A percentile compares a stretch with the other conserved stretches of the same genome.
Conservation (phyloP, 2,888 invertebrate species). For the Lasius fuliginosus region DNA sequence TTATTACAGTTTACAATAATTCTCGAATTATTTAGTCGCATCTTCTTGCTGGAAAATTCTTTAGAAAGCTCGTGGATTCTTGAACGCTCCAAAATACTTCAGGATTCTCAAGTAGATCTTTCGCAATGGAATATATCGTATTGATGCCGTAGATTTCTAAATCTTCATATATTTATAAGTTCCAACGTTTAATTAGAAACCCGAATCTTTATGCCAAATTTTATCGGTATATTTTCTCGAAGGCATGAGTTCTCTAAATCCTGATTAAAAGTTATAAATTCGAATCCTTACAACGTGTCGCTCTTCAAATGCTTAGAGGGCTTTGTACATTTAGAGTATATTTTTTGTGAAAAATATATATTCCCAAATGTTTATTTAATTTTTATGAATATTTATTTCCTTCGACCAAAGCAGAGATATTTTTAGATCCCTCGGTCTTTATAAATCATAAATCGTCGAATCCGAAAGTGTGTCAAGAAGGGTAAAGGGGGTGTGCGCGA, state of each 20-base stretch:
- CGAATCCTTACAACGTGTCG: not conserved
- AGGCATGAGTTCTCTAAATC: not conserved
- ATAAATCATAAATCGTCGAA: not conserved
- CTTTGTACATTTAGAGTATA: not conserved
- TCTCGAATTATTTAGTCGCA: not conserved
- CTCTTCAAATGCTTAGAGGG: not conserved
- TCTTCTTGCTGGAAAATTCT: not conserved
- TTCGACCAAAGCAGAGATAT: too few species aligned
- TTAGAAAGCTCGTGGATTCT: not conserved
- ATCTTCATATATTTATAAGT: not conserved
- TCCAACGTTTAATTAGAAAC: not conserved
- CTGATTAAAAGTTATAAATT: not conserved
- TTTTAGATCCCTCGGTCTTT: not conserved
- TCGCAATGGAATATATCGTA: not conserved
- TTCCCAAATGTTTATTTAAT: too few species aligned
- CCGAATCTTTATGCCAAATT: not conserved
- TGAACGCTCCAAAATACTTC: not conserved
- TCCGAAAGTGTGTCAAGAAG: not conserved
- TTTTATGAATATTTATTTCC: not conserved
- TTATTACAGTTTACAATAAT: not conserved
- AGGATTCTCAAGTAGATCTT: not conserved
- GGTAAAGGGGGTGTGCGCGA: not conserved
- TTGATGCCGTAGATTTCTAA: not conserved
- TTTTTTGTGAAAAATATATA: not conserved
- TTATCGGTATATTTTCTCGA: not conserved